Conservation (phyloP, 2,888 invertebrate genomes). For the Rhorus exstirpatorius region DNA sequence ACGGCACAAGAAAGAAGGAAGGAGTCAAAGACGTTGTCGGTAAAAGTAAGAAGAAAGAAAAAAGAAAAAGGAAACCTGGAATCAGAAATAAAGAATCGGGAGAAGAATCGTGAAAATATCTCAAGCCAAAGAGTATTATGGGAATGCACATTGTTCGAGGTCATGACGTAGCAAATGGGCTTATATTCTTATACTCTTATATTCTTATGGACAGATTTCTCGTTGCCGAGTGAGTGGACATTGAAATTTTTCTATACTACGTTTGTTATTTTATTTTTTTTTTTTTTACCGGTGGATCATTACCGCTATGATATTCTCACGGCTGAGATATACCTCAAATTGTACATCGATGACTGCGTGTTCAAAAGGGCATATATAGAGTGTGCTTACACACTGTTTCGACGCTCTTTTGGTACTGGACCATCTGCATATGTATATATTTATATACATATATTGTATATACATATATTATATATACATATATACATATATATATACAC, state of each 20-base stretch:
- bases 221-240: constrained; percentile 58
- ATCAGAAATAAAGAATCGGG: constrained; percentile 6
- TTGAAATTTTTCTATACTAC: constrained; percentile 55
- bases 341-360: not conserved
- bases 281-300: constrained; percentile 77
- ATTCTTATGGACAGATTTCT: constrained; percentile 55
- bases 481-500: not conserved
- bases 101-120: constrained; percentile 31
- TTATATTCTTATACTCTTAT: constrained; percentile 73
- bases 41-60: constrained; percentile 2
- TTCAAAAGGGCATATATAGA: not conserved
- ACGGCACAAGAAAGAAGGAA: too few relatives aligned
- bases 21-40: not conserved
- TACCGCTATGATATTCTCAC: constrained; percentile 83
- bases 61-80: not conserved
- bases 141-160: constrained; percentile 71
- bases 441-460: not conserved
- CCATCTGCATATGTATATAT: too few relatives aligned
- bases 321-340: constrained; percentile 66
- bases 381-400: not conserved
- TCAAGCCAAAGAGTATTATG: constrained; percentile 51
- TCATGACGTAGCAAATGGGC: constrained; percentile 78
- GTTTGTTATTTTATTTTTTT: constrained; percentile 75
- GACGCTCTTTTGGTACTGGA: not conserved
- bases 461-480: not conserved